Evolutionary conservation across 2,888 invertebrate species (phyloP), one percentile per base, ranked within the genome.

Genomic region (Bursaphelenchus okinawaensis): DNA sequence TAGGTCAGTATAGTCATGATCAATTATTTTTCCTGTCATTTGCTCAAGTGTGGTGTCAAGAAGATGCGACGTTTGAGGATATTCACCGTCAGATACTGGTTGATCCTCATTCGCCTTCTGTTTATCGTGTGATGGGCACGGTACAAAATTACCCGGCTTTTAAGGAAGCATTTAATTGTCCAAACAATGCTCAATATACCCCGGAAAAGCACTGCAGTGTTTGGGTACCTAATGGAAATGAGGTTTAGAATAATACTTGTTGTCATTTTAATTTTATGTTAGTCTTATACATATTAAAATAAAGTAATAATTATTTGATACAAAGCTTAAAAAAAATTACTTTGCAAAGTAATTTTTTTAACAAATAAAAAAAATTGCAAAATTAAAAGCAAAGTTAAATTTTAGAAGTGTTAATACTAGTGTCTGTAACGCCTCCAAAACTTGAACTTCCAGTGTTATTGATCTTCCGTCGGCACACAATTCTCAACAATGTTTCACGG

Each of bases 11-110:
- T 70, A 75, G 69, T 0, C 73, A 75, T 59, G 77, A 78, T 59
- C 78, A 78, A 55, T 69, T 78, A 7, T 78, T 79, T 73, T 78
- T 78, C 74, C 63, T 78, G 62, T 69, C 76, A 16, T 78, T 78
- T 56, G 31, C 61, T 4, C 60, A 71, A 63, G 68, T 79, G 0
- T 79, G 79, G 78, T 79, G 78, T 57, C 40, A 40, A 4, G 40
- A 1, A 1, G 40, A 40, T 40, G 40, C 40, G 16, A 40, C 12
- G 69, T 76, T 62, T 31, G 19, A 28, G 7, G 62, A 66, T 0
- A 16, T 9, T 70, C 71, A 12, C 26, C 65, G 8, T 68, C 68
- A 20, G 68, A 68, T 4, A 59, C 56, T 62, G 64, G 68, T 52
- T 75, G 79, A 61, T 75, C 76, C 20, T 1, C 79, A 79, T 57